Evolutionary conservation across 2,888 invertebrate species (phyloP).

Genomic region (Polia nebulosa): DNA sequence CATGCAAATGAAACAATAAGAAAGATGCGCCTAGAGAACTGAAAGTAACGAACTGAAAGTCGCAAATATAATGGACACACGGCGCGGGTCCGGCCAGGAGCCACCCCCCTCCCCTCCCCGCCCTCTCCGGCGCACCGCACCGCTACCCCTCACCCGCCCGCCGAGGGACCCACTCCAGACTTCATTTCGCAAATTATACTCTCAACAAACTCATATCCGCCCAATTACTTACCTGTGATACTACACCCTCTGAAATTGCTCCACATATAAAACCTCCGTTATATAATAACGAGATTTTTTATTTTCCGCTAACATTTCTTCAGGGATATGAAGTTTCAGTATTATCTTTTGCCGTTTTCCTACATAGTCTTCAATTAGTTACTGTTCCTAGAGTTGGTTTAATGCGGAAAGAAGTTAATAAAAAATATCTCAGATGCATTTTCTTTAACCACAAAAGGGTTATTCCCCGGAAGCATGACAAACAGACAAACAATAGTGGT

Average conservation of each 20-base stretch:
- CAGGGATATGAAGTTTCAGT: constrained; percentile 22
- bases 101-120: not conserved
- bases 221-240: constrained; percentile 67
- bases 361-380: constrained; percentile 11
- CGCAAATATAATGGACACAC: constrained; percentile 24
- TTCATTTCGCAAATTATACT: constrained; percentile 67
- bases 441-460: constrained; percentile 5
- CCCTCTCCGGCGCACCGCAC: no score
- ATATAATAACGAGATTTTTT: constrained; percentile 49
- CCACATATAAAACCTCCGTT: constrained; percentile 50
- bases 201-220: constrained; percentile 66
- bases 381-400: not conserved
- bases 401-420: not conserved
- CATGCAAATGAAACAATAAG: constrained; percentile 26
- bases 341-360: constrained; percentile 5
- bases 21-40: not conserved
- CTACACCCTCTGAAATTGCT: constrained; percentile 61
- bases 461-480: constrained; percentile 30
- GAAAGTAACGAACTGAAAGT: constrained; percentile 22
- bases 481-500: constrained; percentile 21
- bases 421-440: constrained; percentile 3
- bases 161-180: constrained; percentile 49
- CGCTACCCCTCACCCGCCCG: not conserved
- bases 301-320: constrained; percentile 43
- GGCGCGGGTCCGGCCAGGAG: not conserved